Evolutionary conservation across 2,797 vertebrate species (phyloP), one percentile per base, ranked within the genome.

Genomic region (Acridotheres tristis): DNA sequence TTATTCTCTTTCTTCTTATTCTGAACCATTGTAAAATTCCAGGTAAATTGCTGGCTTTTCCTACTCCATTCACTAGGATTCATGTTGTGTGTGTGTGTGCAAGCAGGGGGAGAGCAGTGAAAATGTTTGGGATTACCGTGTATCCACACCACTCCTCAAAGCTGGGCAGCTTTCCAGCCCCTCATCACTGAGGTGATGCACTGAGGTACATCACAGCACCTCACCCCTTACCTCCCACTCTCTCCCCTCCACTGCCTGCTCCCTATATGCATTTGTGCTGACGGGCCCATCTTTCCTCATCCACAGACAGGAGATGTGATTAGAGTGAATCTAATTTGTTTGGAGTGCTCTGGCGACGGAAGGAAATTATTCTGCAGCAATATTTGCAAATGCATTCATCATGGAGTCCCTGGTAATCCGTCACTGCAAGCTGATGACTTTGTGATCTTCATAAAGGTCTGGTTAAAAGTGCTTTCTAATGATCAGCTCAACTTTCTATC

Each of bases 301-400:
- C 96, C 89, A 85, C 78, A 96, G 96, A 96, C 96, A 97, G 95
- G 96, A 97, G 96, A 98, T 98, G 96, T 98, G 97, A 98, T 98
- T 98, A 98, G 97, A 98, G 92, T 68, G 95, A 98, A 98, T 98
- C 97, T 98, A 98, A 98, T 98, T 98, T 98, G 97, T 98, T 97
- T 98, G 93, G 97, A 98, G 97, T 97, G 97, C 96, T 98, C 95
- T 94, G 97, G 97, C 81, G 82, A 97, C 94, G 90, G 97, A 97
- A 97, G 97, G 95, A 97, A 98, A 98, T 98, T 98, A 98, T 98
- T 98, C 97, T 94, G 94, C 96, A 95, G 97, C 96, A 97, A 97
- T 97, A 98, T 98, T 98, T 98, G 97, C 97, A 98, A 98, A 98
- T 97, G 97, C 97, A 97, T 98, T 98, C 96, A 98, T 98, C 97